These are phyloP conservation scores for Spheniscus humboldti DNA, from an alignment of 2,797 vertebrate genomes.

Conservation along the genomic window DNA sequence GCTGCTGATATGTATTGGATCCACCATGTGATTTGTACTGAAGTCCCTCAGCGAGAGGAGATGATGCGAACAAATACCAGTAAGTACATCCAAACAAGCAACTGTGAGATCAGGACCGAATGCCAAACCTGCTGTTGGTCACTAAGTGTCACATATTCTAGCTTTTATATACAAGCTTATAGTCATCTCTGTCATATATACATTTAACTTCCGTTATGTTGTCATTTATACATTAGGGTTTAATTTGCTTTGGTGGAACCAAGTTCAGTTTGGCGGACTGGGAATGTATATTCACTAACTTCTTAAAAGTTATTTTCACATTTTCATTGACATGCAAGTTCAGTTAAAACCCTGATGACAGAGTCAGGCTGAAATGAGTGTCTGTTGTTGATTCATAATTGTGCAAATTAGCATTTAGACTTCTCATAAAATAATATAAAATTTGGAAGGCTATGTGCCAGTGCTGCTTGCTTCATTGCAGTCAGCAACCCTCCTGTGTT, in stretches of 20 bases:
- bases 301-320: background rate
- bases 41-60: background rate
- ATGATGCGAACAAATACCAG: background rate
- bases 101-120: background rate
- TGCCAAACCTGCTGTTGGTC: background rate
- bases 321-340: background rate
- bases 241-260: background rate
- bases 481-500: constrained; percentile 37
- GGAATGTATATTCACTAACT: background rate
- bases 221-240: background rate
- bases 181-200: background rate
- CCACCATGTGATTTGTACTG: background rate
- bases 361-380: constrained; percentile 6
- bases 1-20: background rate
- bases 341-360: constrained; percentile 1
- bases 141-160: background rate
- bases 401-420: constrained; percentile 29
- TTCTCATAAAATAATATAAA: constrained; percentile 29
- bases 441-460: background rate
- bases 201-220: background rate
- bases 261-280: background rate
- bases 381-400: constrained; percentile 35
- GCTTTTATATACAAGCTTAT: background rate
- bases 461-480: constrained; percentile 15
- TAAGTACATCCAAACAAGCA: background rate